Evolutionary conservation across 2,113 vertebrate species (phyloP), one percentile per base, ranked within the genome.

Genomic region (Phalacrocorax carbo): DNA sequence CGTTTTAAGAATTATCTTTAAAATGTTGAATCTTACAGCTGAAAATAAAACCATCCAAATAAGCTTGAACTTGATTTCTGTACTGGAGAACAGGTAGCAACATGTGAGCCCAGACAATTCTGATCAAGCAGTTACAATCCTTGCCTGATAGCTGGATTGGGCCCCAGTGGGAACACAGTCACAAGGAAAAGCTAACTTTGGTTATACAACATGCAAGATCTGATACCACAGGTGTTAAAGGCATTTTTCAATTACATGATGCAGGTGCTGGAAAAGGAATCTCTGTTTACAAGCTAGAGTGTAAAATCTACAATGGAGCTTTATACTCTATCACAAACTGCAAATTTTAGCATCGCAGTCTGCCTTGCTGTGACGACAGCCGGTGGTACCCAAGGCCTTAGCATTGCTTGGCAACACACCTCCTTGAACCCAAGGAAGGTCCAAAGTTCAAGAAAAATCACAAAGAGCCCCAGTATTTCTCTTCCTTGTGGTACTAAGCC

Each of bases 341-440:
- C 58, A 73, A 30, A 49, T 46, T 82, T n/a, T 16, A 82, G 55
- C 46, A 84, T 54, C 1, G 0, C 46, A 1, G 1, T 29, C 48
- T 0, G 0, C 51, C 51, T 69, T 49, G 11, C 64, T 3, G 1
- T n/a, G 54, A 13, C 0, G 1, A 51, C 1, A 7, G n/a, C 61
- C 0, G 0, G 30, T 32, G 34, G 36, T 60, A 80, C 16, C 32
- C 22, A 6, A 4, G 62, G 27, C 51, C 30, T 38, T 76, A 44
- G 11, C 0, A 0, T 32, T 71, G 26, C 73, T 79, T 77, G 58
- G 95, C 79, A 90, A 91, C 48, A 6, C 22, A 23, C 36, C 52
- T 82, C 65, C 91, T 55, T 65, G 58, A 79, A 73, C 54, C 70
- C 46, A n/a, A 7, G 13, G 30, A 61, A 8, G 15, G 21, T 64